Evolutionary conservation across 2,797 vertebrate genomes (phyloP).

Genomic region (Tarsius wallacei): DNA sequence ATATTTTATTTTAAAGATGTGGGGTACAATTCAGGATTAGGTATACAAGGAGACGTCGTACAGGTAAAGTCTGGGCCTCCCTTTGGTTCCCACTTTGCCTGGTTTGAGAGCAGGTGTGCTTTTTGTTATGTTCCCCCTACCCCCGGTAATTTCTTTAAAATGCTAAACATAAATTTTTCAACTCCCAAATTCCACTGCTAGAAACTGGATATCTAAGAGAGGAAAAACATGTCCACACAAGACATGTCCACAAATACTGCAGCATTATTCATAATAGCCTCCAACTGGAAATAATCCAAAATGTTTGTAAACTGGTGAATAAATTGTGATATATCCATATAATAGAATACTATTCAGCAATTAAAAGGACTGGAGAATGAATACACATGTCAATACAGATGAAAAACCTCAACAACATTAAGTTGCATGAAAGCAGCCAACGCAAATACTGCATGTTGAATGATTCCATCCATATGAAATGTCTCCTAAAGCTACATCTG

Average conservation of each 20-base stretch:
- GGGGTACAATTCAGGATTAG: too few relatives aligned
- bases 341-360: conserved; percentile 12
- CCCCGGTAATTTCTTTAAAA: conserved; percentile 38
- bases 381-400: neutral
- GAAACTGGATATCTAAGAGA: conserved; percentile 22
- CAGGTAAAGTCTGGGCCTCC: too few relatives aligned
- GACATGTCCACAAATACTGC: neutral
- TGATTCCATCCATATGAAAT: neutral
- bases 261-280: neutral
- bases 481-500: neutral
- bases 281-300: neutral
- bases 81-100: too few relatives aligned
- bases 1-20: too few relatives aligned
- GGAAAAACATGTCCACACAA: conserved; percentile 42
- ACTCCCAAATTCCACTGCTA: conserved; percentile 37
- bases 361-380: neutral
- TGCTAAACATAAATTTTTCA: conserved; percentile 57
- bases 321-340: neutral
- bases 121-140: too few relatives aligned
- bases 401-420: neutral
- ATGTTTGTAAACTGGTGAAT: neutral
- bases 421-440: neutral
- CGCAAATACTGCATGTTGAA: neutral
- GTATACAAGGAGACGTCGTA: too few relatives aligned
- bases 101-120: too few relatives aligned